Evolutionary conservation across 2,797 vertebrate species (phyloP).

Genomic region (Sitta carolinensis): DNA sequence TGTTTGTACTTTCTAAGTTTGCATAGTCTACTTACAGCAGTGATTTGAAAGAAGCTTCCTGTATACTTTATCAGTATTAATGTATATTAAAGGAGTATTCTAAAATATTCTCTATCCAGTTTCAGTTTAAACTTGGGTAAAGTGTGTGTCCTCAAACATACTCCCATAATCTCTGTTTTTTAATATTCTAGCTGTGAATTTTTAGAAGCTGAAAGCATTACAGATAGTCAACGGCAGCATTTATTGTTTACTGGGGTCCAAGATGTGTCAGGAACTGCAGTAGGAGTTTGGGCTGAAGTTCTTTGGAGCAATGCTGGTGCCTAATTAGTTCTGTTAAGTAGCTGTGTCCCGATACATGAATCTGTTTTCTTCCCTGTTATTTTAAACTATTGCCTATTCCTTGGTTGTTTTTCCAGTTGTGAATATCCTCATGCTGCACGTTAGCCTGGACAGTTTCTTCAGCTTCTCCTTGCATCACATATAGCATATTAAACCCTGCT

Average conservation of each 20-base stretch:
- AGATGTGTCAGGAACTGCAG: background rate
- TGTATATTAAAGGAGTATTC: background rate
- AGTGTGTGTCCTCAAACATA: background rate
- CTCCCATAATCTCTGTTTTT: background rate
- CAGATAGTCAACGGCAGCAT: background rate
- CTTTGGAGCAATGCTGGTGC: background rate
- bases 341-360: background rate
- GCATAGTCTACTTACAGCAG: background rate
- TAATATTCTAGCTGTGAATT: background rate
- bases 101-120: background rate
- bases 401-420: background rate
- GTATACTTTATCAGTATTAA: background rate
- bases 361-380: background rate
- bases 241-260: background rate
- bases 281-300: background rate
- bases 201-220: background rate
- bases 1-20: background rate
- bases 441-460: background rate
- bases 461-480: background rate
- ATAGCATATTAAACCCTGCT: background rate
- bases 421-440: background rate
- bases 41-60: background rate
- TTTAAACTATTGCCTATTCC: background rate
- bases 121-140: background rate
- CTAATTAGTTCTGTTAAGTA: background rate